Percentiles rank a stretch among this genome's conserved stretches.
Conservation (phyloP, 2,113 vertebrate genomes). For the Drymodes brunneopygia region DNA sequence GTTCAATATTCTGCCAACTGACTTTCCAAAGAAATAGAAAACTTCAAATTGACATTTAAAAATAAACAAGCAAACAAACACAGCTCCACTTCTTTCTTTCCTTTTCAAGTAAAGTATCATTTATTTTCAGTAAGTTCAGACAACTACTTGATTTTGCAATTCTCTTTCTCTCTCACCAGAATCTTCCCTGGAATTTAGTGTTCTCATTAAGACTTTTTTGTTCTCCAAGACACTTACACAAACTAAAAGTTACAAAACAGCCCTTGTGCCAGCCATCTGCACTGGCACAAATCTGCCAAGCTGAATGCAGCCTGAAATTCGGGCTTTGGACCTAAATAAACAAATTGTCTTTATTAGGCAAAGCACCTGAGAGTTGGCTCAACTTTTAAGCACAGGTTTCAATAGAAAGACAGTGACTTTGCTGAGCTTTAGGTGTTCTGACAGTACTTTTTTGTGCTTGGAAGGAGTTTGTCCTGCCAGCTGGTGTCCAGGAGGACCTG, state of each 20-base stretch:
- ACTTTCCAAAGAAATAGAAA: not conserved
- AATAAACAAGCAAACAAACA: constrained; percentile 7
- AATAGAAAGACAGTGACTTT: not conserved
- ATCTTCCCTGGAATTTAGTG: not conserved
- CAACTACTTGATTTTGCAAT: not conserved
- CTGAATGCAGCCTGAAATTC: not conserved
- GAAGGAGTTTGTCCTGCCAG: not conserved
- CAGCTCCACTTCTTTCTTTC: not conserved
- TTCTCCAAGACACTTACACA: not conserved
- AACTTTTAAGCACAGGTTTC: not conserved
- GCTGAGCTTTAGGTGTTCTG: not conserved
- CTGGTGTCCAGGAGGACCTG: not conserved
- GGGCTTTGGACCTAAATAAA: not conserved
- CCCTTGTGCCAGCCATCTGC: not conserved
- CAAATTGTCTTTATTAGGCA: not conserved
- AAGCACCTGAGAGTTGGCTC: not conserved
- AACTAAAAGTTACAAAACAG: not conserved
- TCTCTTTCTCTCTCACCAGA: not conserved
- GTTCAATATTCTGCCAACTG: not conserved
- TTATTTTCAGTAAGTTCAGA: not conserved
- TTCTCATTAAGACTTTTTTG: not conserved
- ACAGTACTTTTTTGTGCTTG: not conserved
- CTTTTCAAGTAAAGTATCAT: not conserved
- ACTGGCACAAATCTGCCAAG: not conserved
- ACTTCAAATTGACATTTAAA: not conserved